Evolutionary conservation across 2,113 vertebrate genomes (phyloP).

Genomic region (Fulmarus glacialis): DNA sequence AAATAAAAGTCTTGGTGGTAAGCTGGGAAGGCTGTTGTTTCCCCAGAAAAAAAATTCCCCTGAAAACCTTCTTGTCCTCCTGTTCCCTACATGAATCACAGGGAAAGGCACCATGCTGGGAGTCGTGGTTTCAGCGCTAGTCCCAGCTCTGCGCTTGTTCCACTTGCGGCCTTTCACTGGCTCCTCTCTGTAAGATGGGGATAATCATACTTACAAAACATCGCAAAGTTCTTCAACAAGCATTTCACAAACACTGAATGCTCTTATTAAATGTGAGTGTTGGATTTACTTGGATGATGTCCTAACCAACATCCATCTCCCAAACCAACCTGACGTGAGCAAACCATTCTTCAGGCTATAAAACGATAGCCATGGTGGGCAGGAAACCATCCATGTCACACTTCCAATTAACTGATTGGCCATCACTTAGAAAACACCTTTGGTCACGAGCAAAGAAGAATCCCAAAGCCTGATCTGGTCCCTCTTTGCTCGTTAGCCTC

Average conservation of each 20-base stretch:
- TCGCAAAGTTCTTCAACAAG: not conserved
- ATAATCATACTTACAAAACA: not conserved
- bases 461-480: not conserved
- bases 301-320: not conserved
- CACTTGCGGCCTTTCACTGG: not conserved
- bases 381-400: not conserved
- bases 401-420: not conserved
- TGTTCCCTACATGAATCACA: not conserved
- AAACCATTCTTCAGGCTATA: not conserved
- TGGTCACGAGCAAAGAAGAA: not conserved
- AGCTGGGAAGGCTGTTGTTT: not conserved
- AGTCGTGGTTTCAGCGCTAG: accelerated
- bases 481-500: not conserved
- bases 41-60: not conserved
- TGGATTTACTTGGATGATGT: not conserved
- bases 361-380: not conserved
- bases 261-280: not conserved
- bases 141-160: not conserved
- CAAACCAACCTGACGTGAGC: not conserved
- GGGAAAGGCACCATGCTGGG: not conserved
- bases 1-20: not conserved
- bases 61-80: not conserved
- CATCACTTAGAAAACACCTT: not conserved
- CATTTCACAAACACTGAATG: not conserved
- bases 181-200: not conserved